Conservation (phyloP, 2,113 vertebrate species). For the Callaeas wilsoni region DNA sequence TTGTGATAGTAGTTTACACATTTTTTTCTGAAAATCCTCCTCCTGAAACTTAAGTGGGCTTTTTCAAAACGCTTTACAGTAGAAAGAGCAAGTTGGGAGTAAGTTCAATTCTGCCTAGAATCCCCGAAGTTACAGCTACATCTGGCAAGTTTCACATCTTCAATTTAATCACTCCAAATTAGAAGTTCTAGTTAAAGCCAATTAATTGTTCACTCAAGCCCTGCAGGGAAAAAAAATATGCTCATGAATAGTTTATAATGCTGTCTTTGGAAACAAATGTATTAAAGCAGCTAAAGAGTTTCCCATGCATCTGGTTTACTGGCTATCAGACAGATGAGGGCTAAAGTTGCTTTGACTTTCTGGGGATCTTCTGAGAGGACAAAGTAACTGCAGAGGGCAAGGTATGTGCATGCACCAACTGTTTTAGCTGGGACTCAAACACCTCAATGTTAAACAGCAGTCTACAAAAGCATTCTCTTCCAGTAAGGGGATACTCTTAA, state of each 20-base stretch:
- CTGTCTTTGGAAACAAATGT: background rate
- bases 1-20: conserved; percentile 49
- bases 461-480: conserved; percentile 21
- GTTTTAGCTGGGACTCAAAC: conserved; percentile 11
- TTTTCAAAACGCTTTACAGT: background rate
- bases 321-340: background rate
- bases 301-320: background rate
- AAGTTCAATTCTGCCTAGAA: conserved; percentile 58
- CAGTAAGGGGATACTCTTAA: background rate
- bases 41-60: background rate
- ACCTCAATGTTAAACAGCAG: conserved; percentile 30
- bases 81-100: conserved; percentile 43
- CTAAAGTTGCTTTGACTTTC: background rate
- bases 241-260: conserved; percentile 15
- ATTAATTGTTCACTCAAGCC: conserved; percentile 26
- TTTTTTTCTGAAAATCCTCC: conserved; percentile 35
- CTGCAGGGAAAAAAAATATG: background rate
- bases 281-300: background rate
- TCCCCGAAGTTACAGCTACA: background rate
- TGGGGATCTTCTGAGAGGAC: background rate
- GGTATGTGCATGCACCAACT: background rate
- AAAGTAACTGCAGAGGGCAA: conserved; percentile 32
- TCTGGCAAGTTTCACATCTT: conserved; percentile 28
- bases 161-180: background rate
- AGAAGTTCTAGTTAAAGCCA: conserved; percentile 36